Conservation (phyloP, 2,888 invertebrate genomes). For the Zaprionus obscuricornis region DNA sequence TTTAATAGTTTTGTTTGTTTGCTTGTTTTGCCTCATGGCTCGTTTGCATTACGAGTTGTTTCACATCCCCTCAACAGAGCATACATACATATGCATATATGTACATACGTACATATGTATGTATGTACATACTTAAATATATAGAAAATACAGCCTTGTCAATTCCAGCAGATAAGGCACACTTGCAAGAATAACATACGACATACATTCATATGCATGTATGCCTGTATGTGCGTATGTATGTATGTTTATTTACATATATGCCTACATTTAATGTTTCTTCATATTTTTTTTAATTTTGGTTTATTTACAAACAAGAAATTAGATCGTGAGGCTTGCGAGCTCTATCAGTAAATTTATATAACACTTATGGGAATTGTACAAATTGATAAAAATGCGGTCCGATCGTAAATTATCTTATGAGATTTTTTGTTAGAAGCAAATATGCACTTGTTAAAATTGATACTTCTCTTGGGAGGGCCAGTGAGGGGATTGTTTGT, state of each 20-base stretch:
- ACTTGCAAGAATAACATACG: neutral
- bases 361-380: slow-evolving; percentile 67
- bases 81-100: slow-evolving; percentile 11
- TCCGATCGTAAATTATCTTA: slow-evolving; percentile 57
- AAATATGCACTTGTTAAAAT: slow-evolving; percentile 69
- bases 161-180: slow-evolving; percentile 50
- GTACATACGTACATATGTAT: slow-evolving; percentile 13
- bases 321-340: slow-evolving; percentile 36
- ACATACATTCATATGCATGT: neutral
- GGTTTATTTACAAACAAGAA: slow-evolving; percentile 55
- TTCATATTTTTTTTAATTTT: slow-evolving; percentile 33
- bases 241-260: neutral
- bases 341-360: slow-evolving; percentile 42
- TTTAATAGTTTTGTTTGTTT: slow-evolving; percentile 68
- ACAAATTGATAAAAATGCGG: slow-evolving; percentile 52
- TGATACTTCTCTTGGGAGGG: slow-evolving; percentile 51
- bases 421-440: slow-evolving; percentile 5
- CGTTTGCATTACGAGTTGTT: slow-evolving; percentile 40
- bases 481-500: slow-evolving; percentile 33
- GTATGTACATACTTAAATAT: slow-evolving; percentile 27
- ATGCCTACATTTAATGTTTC: slow-evolving; percentile 21
- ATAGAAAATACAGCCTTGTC: slow-evolving; percentile 29
- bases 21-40: slow-evolving; percentile 47
- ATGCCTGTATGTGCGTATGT: neutral
- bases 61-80: neutral